These are phyloP conservation scores for Eupithecia abbreviata DNA, from an alignment of 2,888 invertebrate genomes.

Conservation along the genomic window DNA sequence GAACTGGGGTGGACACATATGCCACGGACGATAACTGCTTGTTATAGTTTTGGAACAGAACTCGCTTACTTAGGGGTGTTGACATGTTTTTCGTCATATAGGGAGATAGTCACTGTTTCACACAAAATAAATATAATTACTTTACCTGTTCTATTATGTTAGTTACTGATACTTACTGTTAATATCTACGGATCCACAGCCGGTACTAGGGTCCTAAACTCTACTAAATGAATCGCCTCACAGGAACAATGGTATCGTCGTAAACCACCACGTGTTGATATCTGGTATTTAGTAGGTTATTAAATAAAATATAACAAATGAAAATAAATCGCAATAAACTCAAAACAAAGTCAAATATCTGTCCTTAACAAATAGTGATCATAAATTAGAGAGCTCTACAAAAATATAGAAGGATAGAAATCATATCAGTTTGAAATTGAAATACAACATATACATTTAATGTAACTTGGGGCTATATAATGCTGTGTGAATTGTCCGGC, in stretches of 20 bases:
- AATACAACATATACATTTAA: not conserved
- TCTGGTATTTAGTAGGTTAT: no score
- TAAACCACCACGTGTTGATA: no score
- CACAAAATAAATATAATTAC: not conserved
- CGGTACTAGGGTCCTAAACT: not conserved
- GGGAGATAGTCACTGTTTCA: not conserved
- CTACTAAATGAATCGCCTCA: not conserved
- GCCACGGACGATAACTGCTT: conserved; percentile 39
- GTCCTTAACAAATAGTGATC: no score
- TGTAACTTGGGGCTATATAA: no score
- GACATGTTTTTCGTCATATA: not conserved
- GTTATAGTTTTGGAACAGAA: conserved; percentile 39
- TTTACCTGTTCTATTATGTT: not conserved
- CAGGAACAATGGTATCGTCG: no score
- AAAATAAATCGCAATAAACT: not conserved
- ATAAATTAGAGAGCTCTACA: not conserved
- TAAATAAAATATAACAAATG: no score
- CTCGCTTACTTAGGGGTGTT: conserved; percentile 23
- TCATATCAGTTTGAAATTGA: not conserved
- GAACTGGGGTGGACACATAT: conserved; percentile 39
- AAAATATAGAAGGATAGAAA: not conserved
- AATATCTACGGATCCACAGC: not conserved
- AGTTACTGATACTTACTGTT: not conserved
- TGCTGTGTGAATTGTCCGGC: no score
- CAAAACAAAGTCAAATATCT: no score